Evolutionary conservation across 2,797 vertebrate species (phyloP).

Genomic region (Megalops cyprinoides): DNA sequence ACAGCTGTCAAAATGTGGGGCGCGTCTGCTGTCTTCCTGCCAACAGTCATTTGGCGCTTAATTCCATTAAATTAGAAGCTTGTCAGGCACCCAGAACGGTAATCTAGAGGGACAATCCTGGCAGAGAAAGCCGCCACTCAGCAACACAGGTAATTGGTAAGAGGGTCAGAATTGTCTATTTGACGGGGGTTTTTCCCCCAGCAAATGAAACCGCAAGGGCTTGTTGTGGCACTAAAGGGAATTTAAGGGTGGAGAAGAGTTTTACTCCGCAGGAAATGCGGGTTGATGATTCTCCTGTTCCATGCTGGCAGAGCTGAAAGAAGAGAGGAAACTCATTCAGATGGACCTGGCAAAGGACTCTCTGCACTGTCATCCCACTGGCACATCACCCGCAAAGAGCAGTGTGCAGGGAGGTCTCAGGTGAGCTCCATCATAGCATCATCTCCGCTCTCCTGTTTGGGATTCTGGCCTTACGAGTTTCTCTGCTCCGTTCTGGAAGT

Average conservation of each 20-base stretch:
- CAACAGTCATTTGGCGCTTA: slow-evolving; percentile 30
- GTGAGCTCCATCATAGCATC: slow-evolving; percentile 30
- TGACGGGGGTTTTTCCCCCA: background rate
- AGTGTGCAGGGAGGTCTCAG: slow-evolving; percentile 16
- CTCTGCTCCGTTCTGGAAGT: background rate
- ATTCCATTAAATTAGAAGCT: slow-evolving; percentile 21
- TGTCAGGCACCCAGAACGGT: slow-evolving; percentile 20
- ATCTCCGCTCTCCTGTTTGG: background rate
- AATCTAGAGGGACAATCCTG: slow-evolving; percentile 12
- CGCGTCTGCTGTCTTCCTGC: background rate
- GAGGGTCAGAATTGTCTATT: background rate
- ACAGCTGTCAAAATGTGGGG: background rate
- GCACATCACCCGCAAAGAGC: background rate
- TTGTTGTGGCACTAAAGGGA: background rate
- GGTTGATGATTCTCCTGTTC: background rate
- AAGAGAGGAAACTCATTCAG: slow-evolving; percentile 66
- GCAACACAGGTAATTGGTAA: background rate
- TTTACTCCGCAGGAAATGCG: background rate
- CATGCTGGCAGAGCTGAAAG: slow-evolving; percentile 66
- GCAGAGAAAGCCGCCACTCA: background rate
- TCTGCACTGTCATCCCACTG: background rate
- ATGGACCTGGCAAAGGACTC: slow-evolving; percentile 53
- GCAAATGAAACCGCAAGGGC: background rate
- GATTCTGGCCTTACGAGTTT: no score
- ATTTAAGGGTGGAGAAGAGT: no score